Evolutionary conservation across 2,113 vertebrate genomes (phyloP), one percentile per base, ranked within the genome.

Genomic region (Campylomormyrus numenius): DNA sequence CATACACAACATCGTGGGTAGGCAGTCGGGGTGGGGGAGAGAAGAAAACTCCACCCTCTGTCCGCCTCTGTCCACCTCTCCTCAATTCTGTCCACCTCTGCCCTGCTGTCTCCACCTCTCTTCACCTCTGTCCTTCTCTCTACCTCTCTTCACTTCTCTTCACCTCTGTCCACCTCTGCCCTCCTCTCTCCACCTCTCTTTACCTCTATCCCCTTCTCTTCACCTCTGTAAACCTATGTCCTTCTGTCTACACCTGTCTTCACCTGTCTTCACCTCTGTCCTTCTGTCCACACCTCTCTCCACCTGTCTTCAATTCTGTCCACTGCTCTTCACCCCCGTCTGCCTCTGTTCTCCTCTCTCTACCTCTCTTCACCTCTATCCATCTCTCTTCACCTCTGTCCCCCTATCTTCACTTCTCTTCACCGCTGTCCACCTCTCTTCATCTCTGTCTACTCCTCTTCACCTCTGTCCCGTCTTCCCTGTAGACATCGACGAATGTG

Each of bases 401-500:
- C 53, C 0, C 53, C 53, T 6, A 21, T 58, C 4, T 24, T 21
- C 53, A 56, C 19, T 4, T 21, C 53, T 21, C 17, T 66, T 66
- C 24, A 66, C 17, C 3, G 21, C 19, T 9, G 7, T 62, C 56
- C 2, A 3, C 24, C 3, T 1, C 62, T 31, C 58, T 66, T 66
- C 24, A 66, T 10, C 24, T 66, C n/a, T 66, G n/a, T 66, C 62
- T 42, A 42, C 39, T 42, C 39, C 39, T 42, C 39, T 42, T 42
- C 39, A 42, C 39, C n/a, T 46, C 24, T 62, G 35, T 39, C 15
- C 89, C 42, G 9, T 85, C 80, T 90, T 42, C 74, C 74, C 5
- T 31, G 31, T 93, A 96, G 96, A 96, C 92, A 92, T 95, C 80
- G 94, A 96, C 19, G 96, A 96, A 91, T 96, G 96, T 45, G 88